phyloP scores from a whole-genome alignment of 2,888 invertebrate genomes.

The Agrotis segetum region DNA sequence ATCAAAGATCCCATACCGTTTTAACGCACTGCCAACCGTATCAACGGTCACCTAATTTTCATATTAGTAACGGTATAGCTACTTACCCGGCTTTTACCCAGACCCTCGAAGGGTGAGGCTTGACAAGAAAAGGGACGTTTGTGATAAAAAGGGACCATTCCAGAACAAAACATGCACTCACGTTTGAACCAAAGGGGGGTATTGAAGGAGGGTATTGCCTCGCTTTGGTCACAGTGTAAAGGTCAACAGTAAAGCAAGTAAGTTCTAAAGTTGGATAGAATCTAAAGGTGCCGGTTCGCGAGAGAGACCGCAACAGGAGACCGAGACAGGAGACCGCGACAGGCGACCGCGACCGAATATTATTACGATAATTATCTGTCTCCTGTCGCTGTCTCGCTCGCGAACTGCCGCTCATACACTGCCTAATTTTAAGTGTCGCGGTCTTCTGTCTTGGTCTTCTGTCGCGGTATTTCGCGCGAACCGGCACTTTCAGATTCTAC shows the following conservation, averaged over 20 bases:
- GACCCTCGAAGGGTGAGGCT: conserved; percentile 45
- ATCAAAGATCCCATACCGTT: not conserved
- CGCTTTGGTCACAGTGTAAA: conserved; percentile 18
- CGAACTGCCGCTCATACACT: no score
- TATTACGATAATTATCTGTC: no score
- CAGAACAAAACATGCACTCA: conserved; percentile 61
- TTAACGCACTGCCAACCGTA: conserved; percentile 7
- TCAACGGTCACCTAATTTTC: conserved; percentile 35
- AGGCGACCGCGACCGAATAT: no score
- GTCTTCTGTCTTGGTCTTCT: no score
- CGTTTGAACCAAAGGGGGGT: conserved; percentile 5
- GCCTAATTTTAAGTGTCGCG: no score
- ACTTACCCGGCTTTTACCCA: conserved; percentile 45
- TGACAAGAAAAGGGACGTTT: conserved; percentile 58
- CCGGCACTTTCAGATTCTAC: no score
- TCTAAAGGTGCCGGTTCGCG: no score
- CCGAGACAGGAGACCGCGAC: no score
- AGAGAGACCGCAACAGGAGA: no score
- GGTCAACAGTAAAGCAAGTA: not conserved
- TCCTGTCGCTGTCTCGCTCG: no score
- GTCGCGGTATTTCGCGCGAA: no score
- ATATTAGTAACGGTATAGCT: conserved; percentile 34
- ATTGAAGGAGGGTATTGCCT: not conserved
- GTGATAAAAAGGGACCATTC: conserved; percentile 60
- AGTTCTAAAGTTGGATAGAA: not conserved